Base-by-base conservation (phyloP, 2,113 vertebrate genomes). In the Emydura subglobosa region DNA sequence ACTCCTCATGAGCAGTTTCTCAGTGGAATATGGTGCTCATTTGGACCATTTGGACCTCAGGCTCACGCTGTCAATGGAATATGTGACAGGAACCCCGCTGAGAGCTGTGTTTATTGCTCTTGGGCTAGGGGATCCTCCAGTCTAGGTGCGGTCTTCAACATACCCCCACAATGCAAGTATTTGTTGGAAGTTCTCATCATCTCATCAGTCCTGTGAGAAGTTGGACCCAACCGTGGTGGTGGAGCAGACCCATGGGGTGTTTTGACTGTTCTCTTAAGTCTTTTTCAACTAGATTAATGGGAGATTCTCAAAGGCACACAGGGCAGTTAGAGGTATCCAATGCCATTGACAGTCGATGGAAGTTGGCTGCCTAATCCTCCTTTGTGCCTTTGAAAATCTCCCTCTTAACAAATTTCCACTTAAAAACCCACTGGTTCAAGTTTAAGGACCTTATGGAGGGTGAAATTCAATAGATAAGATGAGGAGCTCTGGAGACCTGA, bases 381-480 rank as follows among this genome's bases (percentile, higher is more conserved):
- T 42, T 10, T 72, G 21, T 72, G 31, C 61, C 39, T 21, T 39
- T 39, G 65, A 72, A 72, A 72, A 72, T 21, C 50, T 25, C 61
- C 25, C n/a, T 42, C 72, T 16, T 78, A 27, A 59, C 79, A 16
- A 90, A 68, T 81, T 91, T 47, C 0, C 11, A 50, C 25, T 86
- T 81, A 7, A 68, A 68, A n/a, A 65, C 51, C 14, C 34, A 22
- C 21, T 55, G 5, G 10, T 82, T 68, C 11, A 51, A 76, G 17
- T 3, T 4, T 51, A 80, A 81, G 44, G 79, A 83, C 55, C 19
- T 39, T 3, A n/a, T 0, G 1, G 22, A 96, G 84, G n/a, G 59
- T 47, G 93, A 95, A 93, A 92, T 47, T 85, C 54, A 92, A 86
- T 79, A 42, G 49, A 16, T 91, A 86, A 94, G 86, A 88, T 1